Evolutionary conservation across 30 jellyfish, hydroid and myxozoan genomes (phyloP).

Genomic region (Euphysa ruthae): DNA sequence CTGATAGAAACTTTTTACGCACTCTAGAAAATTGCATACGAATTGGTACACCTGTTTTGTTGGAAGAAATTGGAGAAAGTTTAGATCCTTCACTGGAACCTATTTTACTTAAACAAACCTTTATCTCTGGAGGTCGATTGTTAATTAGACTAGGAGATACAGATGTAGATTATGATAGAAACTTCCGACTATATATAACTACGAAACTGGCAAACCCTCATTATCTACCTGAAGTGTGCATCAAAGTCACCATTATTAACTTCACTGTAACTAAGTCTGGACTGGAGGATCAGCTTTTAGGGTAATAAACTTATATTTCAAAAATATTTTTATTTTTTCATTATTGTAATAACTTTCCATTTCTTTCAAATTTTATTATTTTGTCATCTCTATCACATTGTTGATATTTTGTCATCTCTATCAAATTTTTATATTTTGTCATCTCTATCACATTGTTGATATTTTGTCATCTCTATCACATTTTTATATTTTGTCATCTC

Average conservation of each 20-base stretch:
- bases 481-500: no score
- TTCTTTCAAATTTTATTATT: no score
- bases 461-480: no score
- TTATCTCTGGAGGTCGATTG: conserved; percentile 84
- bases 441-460: no score
- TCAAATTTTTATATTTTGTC: no score
- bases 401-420: no score
- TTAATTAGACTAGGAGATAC: conserved; percentile 88
- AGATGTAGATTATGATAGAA: conserved; percentile 83
- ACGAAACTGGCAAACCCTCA: conserved; percentile 92
- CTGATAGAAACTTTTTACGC: conserved; percentile 69
- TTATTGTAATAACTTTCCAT: no score
- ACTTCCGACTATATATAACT: conserved; percentile 86
- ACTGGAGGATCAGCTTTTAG: conserved; percentile 86
- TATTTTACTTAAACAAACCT: conserved; percentile 73
- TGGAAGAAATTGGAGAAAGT: conserved; percentile 83
- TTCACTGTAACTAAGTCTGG: conserved; percentile 90
- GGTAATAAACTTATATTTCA: no score
- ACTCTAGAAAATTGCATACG: conserved; percentile 82
- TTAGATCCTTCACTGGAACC: conserved; percentile 94
- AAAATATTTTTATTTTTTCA: no score
- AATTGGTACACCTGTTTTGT: conserved; percentile 81
- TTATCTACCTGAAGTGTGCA: conserved; percentile 91
- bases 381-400: no score
- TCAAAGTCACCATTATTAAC: conserved; percentile 85